Base-by-base conservation (phyloP, 2,797 vertebrate genomes). In the Florisuga fusca region DNA sequence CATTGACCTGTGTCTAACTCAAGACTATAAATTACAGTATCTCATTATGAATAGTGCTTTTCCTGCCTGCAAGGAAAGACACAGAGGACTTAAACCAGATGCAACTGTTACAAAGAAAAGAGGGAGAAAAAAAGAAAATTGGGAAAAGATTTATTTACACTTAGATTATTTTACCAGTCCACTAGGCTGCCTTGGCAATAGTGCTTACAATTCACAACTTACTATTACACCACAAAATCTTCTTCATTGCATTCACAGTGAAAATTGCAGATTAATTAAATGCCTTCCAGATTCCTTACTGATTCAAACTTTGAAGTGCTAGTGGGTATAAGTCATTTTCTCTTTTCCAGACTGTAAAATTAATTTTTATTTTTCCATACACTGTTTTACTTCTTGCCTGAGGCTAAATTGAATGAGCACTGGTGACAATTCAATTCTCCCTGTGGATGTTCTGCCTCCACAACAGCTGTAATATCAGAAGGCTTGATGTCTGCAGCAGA, bases 71-170 rank as follows among this genome's bases (percentile, higher is more conserved):
- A 38, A 45, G 46, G 6, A 61, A 71, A 29, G 23, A 45, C 50
- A 62, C 4, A 59, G n/a, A n/a, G 13, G 6, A 9, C 5, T 67
- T 66, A 55, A 83, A 43, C 2, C 20, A 67, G 12, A 36, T 9
- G 58, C 53, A 88, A 6, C 5, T 62, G 29, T 36, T 41, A 14
- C 12, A 54, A 29, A 84, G 8, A 38, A 45, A 67, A 55, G 33
- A 38, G 8, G 9, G 7, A 6, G 1, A 4, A 27, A 38, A 46
- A 7, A 1, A 4, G 5, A 63, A 11, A 2, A 23, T 62, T 27
- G 13, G 12, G 8, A 36, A 51, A 55, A 43, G 57, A 15, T 4
- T 0, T 33, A 6, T 34, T 45, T 84, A 11, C 46, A 27, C 63
- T 63, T 53, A 53, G 7, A 53, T 14, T 9, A 64, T 31, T 58